A percentile compares a stretch with the other conserved stretches of the same genome.
phyloP scores from a whole-genome alignment of 2,113 vertebrate genomes.

The Myrmophylax atrothorax region DNA sequence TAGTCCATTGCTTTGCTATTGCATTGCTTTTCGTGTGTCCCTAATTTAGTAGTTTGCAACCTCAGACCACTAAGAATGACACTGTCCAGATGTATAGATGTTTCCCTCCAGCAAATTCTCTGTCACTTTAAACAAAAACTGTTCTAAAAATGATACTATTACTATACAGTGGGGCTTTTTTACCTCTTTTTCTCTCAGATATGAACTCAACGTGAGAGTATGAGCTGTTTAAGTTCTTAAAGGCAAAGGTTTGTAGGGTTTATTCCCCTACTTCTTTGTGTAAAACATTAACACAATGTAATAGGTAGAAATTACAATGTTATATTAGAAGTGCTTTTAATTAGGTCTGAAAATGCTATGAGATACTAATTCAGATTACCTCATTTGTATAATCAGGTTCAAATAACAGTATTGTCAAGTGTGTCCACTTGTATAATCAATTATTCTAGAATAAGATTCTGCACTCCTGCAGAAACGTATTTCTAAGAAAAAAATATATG shows the following conservation, averaged over 20 bases:
- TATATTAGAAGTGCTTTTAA: background rate
- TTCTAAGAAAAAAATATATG: background rate
- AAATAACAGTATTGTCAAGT: background rate
- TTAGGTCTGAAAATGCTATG: background rate
- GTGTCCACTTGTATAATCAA: background rate
- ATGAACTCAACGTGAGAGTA: background rate
- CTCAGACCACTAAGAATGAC: background rate
- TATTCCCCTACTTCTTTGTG: background rate
- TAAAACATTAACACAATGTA: background rate
- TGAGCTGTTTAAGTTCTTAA: background rate
- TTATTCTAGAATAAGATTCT: background rate
- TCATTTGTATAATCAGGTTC: background rate
- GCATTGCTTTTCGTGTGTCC: background rate
- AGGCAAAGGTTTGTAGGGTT: background rate
- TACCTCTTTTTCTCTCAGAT: background rate
- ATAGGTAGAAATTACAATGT: background rate
- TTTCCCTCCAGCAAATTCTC: background rate
- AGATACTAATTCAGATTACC: background rate
- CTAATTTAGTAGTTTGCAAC: background rate
- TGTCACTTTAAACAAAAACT: background rate
- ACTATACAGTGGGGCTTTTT: background rate
- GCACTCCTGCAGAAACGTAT: background rate
- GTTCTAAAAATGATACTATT: background rate
- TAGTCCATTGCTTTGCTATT: background rate
- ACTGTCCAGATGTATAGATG: background rate